Conservation (phyloP, 1,140 invertebrate genomes). For the Andricus grossulariae region DNA sequence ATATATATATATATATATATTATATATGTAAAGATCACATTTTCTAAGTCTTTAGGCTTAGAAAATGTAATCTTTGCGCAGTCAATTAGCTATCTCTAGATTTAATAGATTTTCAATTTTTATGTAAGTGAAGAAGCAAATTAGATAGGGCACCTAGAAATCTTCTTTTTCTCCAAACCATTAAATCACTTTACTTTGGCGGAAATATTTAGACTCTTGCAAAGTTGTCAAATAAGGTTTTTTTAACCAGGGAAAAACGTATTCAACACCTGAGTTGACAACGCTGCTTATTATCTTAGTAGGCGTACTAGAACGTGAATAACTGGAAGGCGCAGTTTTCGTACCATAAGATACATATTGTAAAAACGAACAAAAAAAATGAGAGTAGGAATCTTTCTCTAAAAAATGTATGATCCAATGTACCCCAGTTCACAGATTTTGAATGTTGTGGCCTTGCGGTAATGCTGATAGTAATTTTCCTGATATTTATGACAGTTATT, state of each 20-base stretch:
- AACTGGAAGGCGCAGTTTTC: not conserved
- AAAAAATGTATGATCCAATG: too few species aligned
- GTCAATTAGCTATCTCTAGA: not conserved
- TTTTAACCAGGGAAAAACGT: not conserved
- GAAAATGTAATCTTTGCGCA: too few species aligned
- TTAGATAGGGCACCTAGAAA: not conserved
- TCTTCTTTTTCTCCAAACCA: not conserved
- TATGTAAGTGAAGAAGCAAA: not conserved
- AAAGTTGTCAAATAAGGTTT: not conserved
- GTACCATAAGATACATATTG: too few species aligned
- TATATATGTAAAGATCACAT: too few species aligned
- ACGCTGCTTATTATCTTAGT: not conserved
- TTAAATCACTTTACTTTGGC: not conserved
- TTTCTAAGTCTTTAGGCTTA: too few species aligned
- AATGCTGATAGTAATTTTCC: too few species aligned
- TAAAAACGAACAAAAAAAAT: too few species aligned
- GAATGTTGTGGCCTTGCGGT: too few species aligned
- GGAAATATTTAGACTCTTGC: not conserved
- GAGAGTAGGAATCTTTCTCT: too few species aligned
- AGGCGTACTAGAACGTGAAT: not conserved
- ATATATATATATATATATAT: too few species aligned
- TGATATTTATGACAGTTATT: too few species aligned
- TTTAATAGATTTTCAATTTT: not conserved
- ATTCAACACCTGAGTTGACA: conserved; percentile 17
- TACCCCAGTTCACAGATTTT: too few species aligned